These are phyloP conservation scores for Phalacrocorax pelagicus DNA, from an alignment of 2,113 vertebrate genomes.

Conservation along the genomic window DNA sequence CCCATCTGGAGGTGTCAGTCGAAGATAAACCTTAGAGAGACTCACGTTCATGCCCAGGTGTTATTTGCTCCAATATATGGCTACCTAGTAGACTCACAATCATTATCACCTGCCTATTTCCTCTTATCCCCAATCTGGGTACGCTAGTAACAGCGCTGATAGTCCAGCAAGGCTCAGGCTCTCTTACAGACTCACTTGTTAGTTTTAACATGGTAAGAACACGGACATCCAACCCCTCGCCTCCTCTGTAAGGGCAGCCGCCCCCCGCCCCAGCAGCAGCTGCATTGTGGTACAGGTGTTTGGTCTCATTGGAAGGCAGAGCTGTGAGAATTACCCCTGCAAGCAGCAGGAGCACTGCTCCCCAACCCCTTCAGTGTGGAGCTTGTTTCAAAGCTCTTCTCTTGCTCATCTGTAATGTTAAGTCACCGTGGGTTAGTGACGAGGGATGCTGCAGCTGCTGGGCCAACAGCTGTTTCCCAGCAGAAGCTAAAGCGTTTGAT, in stretches of 20 bases:
- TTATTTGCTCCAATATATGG: too few relatives aligned
- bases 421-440: too few relatives aligned
- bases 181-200: neutral
- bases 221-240: neutral
- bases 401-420: rapidly evolving
- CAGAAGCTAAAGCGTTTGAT: neutral
- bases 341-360: neutral
- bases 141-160: neutral
- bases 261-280: neutral
- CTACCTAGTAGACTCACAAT: neutral
- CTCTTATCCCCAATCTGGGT: neutral
- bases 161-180: neutral
- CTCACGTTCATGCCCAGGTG: neutral
- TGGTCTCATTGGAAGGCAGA: neutral
- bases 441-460: neutral
- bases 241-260: rapidly evolving
- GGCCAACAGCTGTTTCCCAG: neutral
- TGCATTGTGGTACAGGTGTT: neutral
- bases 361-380: too few relatives aligned
- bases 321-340: neutral
- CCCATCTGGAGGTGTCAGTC: neutral
- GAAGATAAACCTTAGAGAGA: neutral
- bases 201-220: neutral
- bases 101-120: neutral
- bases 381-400: neutral